These are phyloP conservation scores for Leptinotarsa texana DNA, from an alignment of 1,140 invertebrate genomes.

Conservation along the genomic window DNA sequence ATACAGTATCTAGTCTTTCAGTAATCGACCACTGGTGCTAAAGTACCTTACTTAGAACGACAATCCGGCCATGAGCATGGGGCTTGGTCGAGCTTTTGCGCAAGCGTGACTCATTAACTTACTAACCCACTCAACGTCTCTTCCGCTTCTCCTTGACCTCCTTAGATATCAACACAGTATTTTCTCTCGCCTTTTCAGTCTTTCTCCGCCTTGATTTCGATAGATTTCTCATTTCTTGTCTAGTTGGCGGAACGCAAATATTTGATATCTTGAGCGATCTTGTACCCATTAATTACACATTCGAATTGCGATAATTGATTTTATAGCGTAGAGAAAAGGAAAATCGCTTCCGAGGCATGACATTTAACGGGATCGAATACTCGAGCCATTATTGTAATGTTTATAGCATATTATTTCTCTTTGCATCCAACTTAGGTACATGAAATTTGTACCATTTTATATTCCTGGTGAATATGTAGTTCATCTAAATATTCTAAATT, in stretches of 20 bases:
- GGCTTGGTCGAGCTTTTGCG: background rate
- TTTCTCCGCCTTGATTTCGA: slow-evolving; percentile 20
- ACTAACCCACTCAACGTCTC: slow-evolving; percentile 36
- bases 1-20: too few species aligned
- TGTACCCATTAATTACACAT: background rate
- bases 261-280: too few species aligned
- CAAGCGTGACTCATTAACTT: slow-evolving; percentile 33
- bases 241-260: background rate
- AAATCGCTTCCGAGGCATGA: background rate
- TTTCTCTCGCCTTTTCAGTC: slow-evolving; percentile 24
- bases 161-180: slow-evolving; percentile 23
- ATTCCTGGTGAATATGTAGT: too few species aligned
- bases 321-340: background rate
- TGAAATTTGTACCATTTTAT: too few species aligned
- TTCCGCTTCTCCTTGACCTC: slow-evolving; percentile 39
- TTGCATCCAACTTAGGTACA: too few species aligned
- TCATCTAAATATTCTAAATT: too few species aligned
- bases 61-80: background rate
- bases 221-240: slow-evolving; percentile 16
- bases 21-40: too few species aligned
- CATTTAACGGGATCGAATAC: too few species aligned
- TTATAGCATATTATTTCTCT: too few species aligned
- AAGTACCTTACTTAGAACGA: too few species aligned
- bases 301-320: background rate
- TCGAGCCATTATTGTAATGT: too few species aligned